phyloP scores from a whole-genome alignment of 1,140 invertebrate genomes.

The Euschistus heros region DNA sequence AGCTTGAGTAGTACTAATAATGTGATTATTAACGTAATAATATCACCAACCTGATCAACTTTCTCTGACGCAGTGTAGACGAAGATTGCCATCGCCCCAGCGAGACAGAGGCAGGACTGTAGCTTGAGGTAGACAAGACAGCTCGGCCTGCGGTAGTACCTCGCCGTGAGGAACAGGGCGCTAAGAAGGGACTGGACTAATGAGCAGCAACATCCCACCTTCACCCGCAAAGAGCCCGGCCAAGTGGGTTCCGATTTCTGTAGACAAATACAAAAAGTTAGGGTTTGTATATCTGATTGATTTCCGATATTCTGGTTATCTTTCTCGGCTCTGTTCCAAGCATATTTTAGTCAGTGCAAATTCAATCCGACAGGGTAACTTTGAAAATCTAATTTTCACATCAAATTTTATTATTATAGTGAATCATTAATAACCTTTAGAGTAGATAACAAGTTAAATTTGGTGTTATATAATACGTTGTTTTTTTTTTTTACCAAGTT shows the following conservation, averaged over 20 bases:
- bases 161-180: slow-evolving; percentile 42
- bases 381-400: too few relatives aligned
- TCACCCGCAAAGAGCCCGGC: slow-evolving; percentile 32
- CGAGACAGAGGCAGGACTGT: slow-evolving; percentile 49
- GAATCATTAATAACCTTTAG: too few relatives aligned
- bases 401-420: too few relatives aligned
- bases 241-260: slow-evolving; percentile 11
- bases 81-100: slow-evolving; percentile 50
- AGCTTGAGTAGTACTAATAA: too few relatives aligned
- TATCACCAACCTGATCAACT: slow-evolving; percentile 19
- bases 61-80: slow-evolving; percentile 37
- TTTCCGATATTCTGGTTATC: too few relatives aligned
- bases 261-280: background rate
- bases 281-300: too few relatives aligned
- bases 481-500: too few relatives aligned
- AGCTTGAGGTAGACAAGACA: slow-evolving; percentile 55
- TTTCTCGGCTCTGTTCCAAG: too few relatives aligned
- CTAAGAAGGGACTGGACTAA: slow-evolving; percentile 45
- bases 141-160: slow-evolving; percentile 47
- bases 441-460: too few relatives aligned
- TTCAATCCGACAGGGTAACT: too few relatives aligned
- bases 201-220: slow-evolving; percentile 48
- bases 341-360: too few relatives aligned
- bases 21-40: background rate
- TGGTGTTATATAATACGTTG: too few relatives aligned